These are phyloP conservation scores for Ameiurus melas DNA, from an alignment of 2,113 vertebrate species.

Conservation along the genomic window DNA sequence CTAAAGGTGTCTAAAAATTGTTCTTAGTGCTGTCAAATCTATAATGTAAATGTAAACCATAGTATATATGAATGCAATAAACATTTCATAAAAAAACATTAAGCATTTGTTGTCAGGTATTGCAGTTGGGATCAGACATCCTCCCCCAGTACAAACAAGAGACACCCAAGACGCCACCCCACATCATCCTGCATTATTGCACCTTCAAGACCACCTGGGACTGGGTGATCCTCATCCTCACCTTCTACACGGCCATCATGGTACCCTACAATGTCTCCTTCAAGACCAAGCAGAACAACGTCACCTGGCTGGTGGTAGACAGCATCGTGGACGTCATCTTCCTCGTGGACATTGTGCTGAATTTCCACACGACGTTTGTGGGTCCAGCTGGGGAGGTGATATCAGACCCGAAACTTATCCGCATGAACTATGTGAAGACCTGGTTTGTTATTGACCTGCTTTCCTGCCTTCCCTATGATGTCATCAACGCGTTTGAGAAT, in stretches of 20 bases:
- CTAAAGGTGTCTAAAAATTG: neutral
- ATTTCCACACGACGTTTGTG: constrained; percentile 97
- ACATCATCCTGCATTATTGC: constrained; percentile 97
- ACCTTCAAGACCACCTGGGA: constrained; percentile 99
- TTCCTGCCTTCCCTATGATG: constrained; percentile 93
- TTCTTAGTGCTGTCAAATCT: neutral
- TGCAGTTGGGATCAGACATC: constrained; percentile 95
- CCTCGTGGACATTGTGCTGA: constrained; percentile 94
- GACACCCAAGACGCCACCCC: constrained; percentile 93
- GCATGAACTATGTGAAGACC: constrained; percentile 98
- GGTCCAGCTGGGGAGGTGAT: constrained; percentile 95
- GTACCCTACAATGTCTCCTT: constrained; percentile 98
- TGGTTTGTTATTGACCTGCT: constrained; percentile 98
- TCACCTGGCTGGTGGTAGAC: constrained; percentile 95
- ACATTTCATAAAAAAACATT: neutral
- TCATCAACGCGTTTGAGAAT: constrained; percentile 98
- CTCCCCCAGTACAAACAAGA: constrained; percentile 98
- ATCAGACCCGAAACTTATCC: constrained; percentile 94
- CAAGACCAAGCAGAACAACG: constrained; percentile 98
- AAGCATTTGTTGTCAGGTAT: constrained; percentile 73
- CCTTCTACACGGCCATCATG: constrained; percentile 97
- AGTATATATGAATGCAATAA: neutral
- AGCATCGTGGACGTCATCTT: constrained; percentile 98
- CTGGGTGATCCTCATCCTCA: constrained; percentile 97
- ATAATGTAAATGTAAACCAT: neutral